Conservation (phyloP, 35 echinoderm and acorn worm species). For the Stichopus chloronotus region DNA sequence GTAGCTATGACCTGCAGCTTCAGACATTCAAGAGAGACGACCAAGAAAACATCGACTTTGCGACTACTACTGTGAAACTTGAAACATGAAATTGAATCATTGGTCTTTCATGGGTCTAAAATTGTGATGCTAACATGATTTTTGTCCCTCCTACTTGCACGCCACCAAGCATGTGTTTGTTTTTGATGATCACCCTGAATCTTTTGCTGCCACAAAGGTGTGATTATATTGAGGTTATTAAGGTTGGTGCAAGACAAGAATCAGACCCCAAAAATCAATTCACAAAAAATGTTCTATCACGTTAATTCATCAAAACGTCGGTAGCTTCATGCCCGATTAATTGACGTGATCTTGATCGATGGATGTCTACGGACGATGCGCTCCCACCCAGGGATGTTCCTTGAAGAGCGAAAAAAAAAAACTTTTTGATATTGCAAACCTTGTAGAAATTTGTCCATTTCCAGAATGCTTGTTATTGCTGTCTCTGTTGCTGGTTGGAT, state of each 20-base stretch:
- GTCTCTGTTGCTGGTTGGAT: slow-evolving; percentile 20
- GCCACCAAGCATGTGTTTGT: too few relatives aligned
- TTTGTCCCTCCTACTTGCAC: too few relatives aligned
- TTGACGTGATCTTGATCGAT: neutral
- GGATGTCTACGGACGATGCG: neutral
- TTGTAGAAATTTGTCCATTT: neutral
- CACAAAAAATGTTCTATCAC: neutral
- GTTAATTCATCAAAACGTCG: neutral
- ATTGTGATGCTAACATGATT: too few relatives aligned
- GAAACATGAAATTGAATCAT: too few relatives aligned
- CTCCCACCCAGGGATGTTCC: too few relatives aligned
- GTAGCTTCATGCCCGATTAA: neutral
- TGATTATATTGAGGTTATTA: neutral
- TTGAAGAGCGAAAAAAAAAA: too few relatives aligned
- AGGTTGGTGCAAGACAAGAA: neutral
- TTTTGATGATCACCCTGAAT: too few relatives aligned
- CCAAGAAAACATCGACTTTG: too few relatives aligned
- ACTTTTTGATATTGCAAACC: neutral
- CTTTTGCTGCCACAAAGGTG: neutral
- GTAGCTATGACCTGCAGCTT: too few relatives aligned
- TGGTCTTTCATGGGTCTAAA: too few relatives aligned
- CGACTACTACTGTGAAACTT: too few relatives aligned
- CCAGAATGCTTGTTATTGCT: slow-evolving; percentile 12
- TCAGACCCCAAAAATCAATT: neutral
- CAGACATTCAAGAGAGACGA: too few relatives aligned